A percentile compares a stretch with the other conserved stretches of the same genome.
Evolutionary conservation across 64 coral and sea anemone genomes (phyloP).

Genomic region (Montipora capricornis): DNA sequence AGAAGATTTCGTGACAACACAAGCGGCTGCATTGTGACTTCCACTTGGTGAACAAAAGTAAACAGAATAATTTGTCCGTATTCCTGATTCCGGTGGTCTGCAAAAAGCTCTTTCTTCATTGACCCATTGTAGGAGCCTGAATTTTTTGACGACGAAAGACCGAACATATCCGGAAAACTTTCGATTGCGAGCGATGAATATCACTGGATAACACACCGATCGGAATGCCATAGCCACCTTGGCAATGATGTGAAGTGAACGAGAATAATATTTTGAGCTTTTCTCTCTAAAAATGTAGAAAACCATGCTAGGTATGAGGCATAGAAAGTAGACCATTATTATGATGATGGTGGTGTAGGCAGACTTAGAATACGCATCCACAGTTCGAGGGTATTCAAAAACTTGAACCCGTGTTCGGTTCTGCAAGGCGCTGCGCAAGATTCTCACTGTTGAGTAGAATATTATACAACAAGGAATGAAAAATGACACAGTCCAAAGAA

Average conservation of each 20-base stretch:
- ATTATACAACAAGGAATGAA: conserved; percentile 13
- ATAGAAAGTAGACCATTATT: conserved; percentile 31
- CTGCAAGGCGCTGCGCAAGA: not conserved
- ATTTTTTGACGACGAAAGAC: conserved; percentile 25
- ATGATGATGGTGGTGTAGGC: conserved; percentile 26
- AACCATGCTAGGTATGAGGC: conserved; percentile 8
- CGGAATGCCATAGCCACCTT: conserved; percentile 35
- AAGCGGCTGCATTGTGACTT: not conserved
- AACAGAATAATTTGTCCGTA: not conserved
- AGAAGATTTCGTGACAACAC: not conserved
- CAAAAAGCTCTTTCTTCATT: not conserved
- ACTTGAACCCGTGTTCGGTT: conserved; percentile 14
- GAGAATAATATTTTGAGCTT: conserved; percentile 13
- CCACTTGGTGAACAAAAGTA: not conserved
- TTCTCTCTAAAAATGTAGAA: conserved; percentile 29
- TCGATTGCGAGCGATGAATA: conserved; percentile 42
- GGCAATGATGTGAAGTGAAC: conserved; percentile 5
- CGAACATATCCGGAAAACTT: conserved; percentile 40
- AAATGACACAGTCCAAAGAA: conserved; percentile 29
- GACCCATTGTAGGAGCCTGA: not conserved
- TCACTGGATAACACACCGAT: conserved; percentile 43
- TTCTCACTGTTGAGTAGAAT: conserved; percentile 11
- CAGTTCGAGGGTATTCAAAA: not conserved
- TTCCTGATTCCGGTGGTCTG: not conserved
- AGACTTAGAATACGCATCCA: conserved; percentile 9